phyloP scores from a whole-genome alignment of 2,888 invertebrate genomes.

The Apamea epomidion region DNA sequence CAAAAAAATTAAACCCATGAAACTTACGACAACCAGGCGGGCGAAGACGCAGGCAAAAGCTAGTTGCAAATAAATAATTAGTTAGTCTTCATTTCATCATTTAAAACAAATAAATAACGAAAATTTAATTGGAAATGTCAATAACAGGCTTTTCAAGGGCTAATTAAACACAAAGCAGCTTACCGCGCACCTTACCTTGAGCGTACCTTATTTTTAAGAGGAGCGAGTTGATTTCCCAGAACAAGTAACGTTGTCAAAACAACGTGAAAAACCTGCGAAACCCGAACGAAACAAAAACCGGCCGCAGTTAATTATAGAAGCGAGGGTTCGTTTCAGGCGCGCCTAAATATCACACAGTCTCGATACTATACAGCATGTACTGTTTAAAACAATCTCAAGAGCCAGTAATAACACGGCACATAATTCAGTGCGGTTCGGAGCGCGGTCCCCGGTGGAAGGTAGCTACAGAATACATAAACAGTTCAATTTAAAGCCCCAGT shows the following conservation, averaged over 20 bases:
- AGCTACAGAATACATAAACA: conserved; percentile 78
- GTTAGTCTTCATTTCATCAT: background rate
- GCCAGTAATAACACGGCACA: conserved; percentile 61
- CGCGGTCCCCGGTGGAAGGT: conserved; percentile 65
- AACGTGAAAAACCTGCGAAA: conserved; percentile 6
- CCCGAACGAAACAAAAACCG: background rate
- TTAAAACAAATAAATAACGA: background rate
- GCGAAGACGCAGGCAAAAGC: too few species aligned
- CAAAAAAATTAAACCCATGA: too few species aligned
- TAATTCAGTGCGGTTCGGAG: conserved; percentile 63
- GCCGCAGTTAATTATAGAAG: conserved; percentile 6
- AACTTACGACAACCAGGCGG: too few species aligned
- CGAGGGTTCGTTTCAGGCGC: background rate
- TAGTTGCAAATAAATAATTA: background rate
- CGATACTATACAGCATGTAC: conserved; percentile 47
- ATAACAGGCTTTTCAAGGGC: background rate
- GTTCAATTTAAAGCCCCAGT: conserved; percentile 78
- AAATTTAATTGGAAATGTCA: conserved; percentile 1
- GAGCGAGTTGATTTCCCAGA: background rate
- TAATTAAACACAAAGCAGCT: background rate
- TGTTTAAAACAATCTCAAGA: conserved; percentile 64
- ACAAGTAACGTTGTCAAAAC: conserved; percentile 16
- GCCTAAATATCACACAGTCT: conserved; percentile 29
- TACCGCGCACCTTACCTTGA: too few species aligned
- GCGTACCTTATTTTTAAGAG: conserved; percentile 14